Conservation (phyloP, 2,888 invertebrate genomes). For the Agrilus cyanescens region DNA sequence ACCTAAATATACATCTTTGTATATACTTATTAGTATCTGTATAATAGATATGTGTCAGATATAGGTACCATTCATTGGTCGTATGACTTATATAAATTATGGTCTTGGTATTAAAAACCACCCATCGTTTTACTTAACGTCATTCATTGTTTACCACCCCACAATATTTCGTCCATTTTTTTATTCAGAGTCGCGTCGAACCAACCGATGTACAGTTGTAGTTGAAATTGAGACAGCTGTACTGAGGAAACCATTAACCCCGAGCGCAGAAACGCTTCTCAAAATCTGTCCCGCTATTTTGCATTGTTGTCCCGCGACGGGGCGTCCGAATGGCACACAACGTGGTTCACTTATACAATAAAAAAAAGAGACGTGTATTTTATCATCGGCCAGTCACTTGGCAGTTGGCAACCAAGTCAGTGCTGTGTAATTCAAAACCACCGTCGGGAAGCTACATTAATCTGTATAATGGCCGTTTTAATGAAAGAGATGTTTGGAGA, state of each 20-base stretch:
- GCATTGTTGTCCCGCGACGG: conserved; percentile 26
- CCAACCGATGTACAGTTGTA: conserved; percentile 14
- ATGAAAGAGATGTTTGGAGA: conserved; percentile 39
- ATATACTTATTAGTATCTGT: too few species aligned
- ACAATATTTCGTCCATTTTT: too few species aligned
- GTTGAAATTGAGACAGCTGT: conserved; percentile 31
- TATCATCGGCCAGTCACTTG: conserved; percentile 27
- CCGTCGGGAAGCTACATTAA: conserved; percentile 37
- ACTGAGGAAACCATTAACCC: conserved; percentile 24
- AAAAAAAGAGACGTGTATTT: conserved; percentile 30
- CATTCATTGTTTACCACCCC: too few species aligned
- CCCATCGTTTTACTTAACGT: too few species aligned
- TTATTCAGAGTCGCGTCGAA: neutral
- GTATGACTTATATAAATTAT: too few species aligned
- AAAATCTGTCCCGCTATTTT: conserved; percentile 23
- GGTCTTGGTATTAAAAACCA: too few species aligned
- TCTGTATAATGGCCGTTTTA: conserved; percentile 37
- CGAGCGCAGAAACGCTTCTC: conserved; percentile 25
- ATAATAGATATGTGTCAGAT: too few species aligned
- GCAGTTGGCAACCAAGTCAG: conserved; percentile 31
- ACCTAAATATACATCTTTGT: too few species aligned
- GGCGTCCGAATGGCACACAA: conserved; percentile 29
- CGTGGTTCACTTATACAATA: conserved; percentile 27
- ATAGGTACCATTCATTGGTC: too few species aligned
- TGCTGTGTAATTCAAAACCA: conserved; percentile 31